Conservation (phyloP, 2,888 invertebrate genomes). For the Nematopogon swammerdamellus region DNA sequence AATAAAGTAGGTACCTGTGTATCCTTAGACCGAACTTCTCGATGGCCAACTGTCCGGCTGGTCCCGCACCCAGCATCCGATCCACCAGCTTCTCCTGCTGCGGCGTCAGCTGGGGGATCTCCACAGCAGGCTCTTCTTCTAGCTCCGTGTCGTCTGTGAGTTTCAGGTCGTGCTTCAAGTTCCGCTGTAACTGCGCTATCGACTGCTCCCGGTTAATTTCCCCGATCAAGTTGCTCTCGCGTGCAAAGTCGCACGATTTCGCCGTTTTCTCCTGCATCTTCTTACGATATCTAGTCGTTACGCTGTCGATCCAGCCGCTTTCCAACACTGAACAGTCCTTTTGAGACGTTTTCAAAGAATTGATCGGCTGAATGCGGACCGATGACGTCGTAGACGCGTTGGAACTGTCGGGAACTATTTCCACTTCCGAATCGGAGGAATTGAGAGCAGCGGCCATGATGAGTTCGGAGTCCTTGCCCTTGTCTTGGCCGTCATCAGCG, state of each 20-base stretch:
- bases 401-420: constrained; percentile 23
- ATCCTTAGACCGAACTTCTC: constrained; percentile 50
- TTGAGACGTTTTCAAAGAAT: constrained; percentile 56
- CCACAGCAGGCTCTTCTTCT: constrained; percentile 37
- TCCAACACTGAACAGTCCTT: constrained; percentile 47
- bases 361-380: constrained; percentile 37
- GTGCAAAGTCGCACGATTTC: constrained; percentile 39
- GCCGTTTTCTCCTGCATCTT: constrained; percentile 36
- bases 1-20: constrained; percentile 27
- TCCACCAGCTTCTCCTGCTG: constrained; percentile 62
- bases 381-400: constrained; percentile 37
- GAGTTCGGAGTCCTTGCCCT: constrained; percentile 35
- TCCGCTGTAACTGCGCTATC: constrained; percentile 37
- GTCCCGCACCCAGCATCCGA: constrained; percentile 55
- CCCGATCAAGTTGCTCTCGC: constrained; percentile 43
- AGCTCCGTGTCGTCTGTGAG: constrained; percentile 49
- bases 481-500: constrained; percentile 24
- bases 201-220: constrained; percentile 45
- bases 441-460: constrained; percentile 43
- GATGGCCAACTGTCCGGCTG: constrained; percentile 63
- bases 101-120: constrained; percentile 61
- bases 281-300: constrained; percentile 44
- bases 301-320: constrained; percentile 49
- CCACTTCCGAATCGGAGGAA: constrained; percentile 45
- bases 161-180: constrained; percentile 38